Conservation (phyloP, 2,888 invertebrate genomes). For the Eristalis pertinax region DNA sequence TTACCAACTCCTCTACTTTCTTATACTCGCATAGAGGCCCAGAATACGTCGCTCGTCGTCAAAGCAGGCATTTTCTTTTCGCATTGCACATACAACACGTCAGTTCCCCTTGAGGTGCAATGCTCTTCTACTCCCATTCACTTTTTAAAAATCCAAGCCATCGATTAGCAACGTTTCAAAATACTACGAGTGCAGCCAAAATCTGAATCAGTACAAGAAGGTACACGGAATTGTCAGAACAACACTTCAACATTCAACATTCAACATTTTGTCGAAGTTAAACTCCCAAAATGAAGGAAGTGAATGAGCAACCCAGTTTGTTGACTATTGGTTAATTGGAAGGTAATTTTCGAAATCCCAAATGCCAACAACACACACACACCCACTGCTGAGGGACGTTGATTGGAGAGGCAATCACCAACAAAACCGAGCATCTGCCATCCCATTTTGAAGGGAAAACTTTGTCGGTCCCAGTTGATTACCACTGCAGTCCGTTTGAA, state of each 20-base stretch:
- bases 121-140: too few species aligned
- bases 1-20: too few species aligned
- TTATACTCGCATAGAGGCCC: too few species aligned
- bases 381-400: not conserved
- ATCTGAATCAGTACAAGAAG: too few species aligned
- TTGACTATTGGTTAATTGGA: conserved; percentile 5
- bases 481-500: not conserved
- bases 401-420: not conserved
- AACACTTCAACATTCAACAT: not conserved
- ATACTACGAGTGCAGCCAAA: too few species aligned
- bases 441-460: not conserved
- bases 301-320: not conserved
- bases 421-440: not conserved
- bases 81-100: too few species aligned
- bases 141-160: too few species aligned
- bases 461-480: not conserved
- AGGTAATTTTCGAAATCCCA: conserved; percentile 1
- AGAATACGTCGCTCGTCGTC: too few species aligned
- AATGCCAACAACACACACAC: not conserved
- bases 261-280: not conserved
- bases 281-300: not conserved
- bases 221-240: too few species aligned
- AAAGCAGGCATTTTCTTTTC: too few species aligned
- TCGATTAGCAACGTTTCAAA: too few species aligned
- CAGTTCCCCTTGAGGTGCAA: too few species aligned